Percentiles rank a stretch among this genome's conserved stretches.
Conservation (phyloP, 2,888 invertebrate species). For the Ennomos quercinarius region DNA sequence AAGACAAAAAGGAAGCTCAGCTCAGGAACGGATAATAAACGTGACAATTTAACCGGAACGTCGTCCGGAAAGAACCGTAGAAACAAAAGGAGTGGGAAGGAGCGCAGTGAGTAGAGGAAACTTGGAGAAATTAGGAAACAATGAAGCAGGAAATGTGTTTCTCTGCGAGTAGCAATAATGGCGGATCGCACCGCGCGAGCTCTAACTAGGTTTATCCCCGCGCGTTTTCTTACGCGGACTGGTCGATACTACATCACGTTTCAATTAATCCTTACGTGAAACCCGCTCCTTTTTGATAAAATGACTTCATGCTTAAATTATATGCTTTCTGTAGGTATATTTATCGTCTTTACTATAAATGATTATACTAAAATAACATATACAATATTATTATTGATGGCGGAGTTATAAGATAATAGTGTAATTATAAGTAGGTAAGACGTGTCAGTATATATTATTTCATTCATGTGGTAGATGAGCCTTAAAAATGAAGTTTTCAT, state of each 20-base stretch:
- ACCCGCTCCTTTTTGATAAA: slow-evolving; percentile 15
- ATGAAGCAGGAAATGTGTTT: slow-evolving; percentile 76
- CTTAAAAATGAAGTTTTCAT: too few relatives aligned
- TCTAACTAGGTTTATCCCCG: slow-evolving; percentile 41
- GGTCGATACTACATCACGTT: slow-evolving; percentile 38
- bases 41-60: slow-evolving; percentile 75
- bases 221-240: slow-evolving; percentile 26
- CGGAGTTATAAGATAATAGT: too few relatives aligned
- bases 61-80: slow-evolving; percentile 65
- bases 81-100: slow-evolving; percentile 67
- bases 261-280: slow-evolving; percentile 29
- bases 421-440: too few relatives aligned
- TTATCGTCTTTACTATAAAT: too few relatives aligned
- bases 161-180: slow-evolving; percentile 56
- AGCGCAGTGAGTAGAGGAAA: slow-evolving; percentile 56
- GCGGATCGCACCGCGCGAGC: slow-evolving; percentile 42
- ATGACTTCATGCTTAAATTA: neutral
- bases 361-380: too few relatives aligned
- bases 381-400: too few relatives aligned
- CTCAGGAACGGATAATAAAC: slow-evolving; percentile 67
- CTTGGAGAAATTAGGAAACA: slow-evolving; percentile 78
- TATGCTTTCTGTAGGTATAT: too few relatives aligned
- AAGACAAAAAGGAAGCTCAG: slow-evolving; percentile 45
- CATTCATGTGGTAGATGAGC: too few relatives aligned
- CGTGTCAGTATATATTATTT: too few relatives aligned